Base-by-base conservation (phyloP, 2,797 vertebrate genomes). In the Nyctibius grandis region DNA sequence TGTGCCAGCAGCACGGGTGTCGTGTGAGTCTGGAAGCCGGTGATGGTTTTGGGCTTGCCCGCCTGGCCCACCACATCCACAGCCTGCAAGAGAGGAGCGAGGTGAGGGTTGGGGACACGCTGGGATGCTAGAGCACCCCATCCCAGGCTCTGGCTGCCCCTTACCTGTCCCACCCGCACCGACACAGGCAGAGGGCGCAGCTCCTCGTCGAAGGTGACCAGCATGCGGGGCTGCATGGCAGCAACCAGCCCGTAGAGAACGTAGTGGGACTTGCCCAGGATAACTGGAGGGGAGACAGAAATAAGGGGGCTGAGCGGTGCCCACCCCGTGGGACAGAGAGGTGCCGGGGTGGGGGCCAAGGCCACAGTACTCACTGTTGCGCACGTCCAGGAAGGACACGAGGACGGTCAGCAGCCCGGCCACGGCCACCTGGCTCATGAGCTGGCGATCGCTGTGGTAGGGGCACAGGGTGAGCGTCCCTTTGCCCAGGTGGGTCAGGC, bases 41-140 rank as follows among this genome's bases (percentile, higher is more conserved):
- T 99, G 97, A 99, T 99, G 80, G 99, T 99, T 96, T 99, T 99
- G n/a, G 99, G 99, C 90, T 99, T 99, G 22, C 99, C 99, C 1
- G 99, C 99, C 96, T 99, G 99, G 86, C 99, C 99, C 57, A 99
- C 99, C 44, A 99, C 99, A 53, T 99, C 99, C 92, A 99, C 99
- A 18, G 99, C 99, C 99, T 99, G 70, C 12, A 1, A 91, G 20
- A 89, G 91, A 90, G 56, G 10, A 16, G 12, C 4, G 0, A 77
- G 18, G 19, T 95, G 28, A 96, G 29, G 22, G 31, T 40, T 8
- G 14, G 34, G 40, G 75, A 26, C 31, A 34, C 5, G 3, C 3
- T 34, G 25, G 64, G 48, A 69, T 7, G 7, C 7, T 2, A 3
- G 26, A 42, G 29, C 29, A 64, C 11, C 7, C 34, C 33, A 3